These are phyloP conservation scores for Ahaetulla prasina DNA, from an alignment of 2,113 vertebrate genomes.

Conservation along the genomic window DNA sequence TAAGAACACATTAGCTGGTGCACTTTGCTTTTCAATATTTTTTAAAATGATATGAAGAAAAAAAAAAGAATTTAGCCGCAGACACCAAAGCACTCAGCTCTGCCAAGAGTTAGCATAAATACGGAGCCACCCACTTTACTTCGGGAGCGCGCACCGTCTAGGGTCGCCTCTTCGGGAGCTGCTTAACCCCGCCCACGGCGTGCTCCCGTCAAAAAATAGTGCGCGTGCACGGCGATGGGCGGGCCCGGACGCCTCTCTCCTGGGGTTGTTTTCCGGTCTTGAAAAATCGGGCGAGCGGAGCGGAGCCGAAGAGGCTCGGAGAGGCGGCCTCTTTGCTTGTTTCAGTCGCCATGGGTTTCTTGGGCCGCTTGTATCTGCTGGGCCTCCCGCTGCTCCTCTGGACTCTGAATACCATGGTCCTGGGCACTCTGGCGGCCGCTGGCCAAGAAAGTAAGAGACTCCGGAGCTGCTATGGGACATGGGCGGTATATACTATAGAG, in stretches of 20 bases:
- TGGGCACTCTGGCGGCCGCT: neutral
- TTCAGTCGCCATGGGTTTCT: neutral
- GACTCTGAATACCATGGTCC: neutral
- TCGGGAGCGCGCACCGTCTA: neutral
- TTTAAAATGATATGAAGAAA: too few relatives aligned
- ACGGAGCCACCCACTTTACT: neutral
- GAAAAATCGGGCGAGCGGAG: neutral
- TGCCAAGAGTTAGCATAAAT: neutral
- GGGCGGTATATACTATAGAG: neutral
- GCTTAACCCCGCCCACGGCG: neutral
- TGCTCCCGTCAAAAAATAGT: neutral
- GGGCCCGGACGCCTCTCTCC: neutral
- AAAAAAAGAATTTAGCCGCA: neutral
- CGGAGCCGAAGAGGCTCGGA: neutral
- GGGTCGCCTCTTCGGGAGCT: neutral
- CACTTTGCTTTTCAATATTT: neutral
- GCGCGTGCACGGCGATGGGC: neutral
- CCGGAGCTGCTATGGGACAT: neutral
- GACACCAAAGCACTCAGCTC: rapidly evolving
- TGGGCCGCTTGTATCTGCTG: neutral
- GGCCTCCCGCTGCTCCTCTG: neutral
- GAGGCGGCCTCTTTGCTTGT: neutral
- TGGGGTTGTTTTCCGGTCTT: neutral
- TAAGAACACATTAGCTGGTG: neutral
- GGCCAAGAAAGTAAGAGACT: neutral